Percentiles rank a stretch among this genome's conserved stretches.
Conservation (phyloP, 2,113 vertebrate genomes). For the Platichthys stellatus region DNA sequence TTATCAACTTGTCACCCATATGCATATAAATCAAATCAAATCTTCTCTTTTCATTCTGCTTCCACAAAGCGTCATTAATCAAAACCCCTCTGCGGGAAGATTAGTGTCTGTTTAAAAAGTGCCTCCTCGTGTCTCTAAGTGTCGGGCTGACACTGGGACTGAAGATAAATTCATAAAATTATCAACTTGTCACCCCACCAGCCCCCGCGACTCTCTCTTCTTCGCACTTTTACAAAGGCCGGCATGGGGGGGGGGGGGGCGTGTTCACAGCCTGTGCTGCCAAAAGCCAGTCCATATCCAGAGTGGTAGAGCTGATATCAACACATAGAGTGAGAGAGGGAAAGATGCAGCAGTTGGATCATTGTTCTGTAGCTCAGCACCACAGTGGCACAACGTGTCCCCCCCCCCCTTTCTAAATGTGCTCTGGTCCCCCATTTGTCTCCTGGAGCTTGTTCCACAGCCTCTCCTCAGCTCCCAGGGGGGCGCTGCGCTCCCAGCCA, state of each 20-base stretch:
- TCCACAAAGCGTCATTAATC: not conserved
- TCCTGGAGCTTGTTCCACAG: not conserved
- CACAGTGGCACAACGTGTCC: not conserved
- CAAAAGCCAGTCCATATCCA: constrained; percentile 39
- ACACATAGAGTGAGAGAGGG: not conserved
- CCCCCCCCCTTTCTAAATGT: not conserved
- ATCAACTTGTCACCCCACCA: constrained; percentile 1
- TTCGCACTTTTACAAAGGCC: not conserved
- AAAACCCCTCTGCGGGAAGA: not conserved
- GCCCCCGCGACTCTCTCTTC: no score
- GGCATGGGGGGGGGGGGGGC: not conserved
- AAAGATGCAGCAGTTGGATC: not conserved
- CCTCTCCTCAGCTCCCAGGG: constrained; percentile 37
- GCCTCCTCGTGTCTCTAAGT: not conserved
- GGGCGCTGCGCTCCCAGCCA: constrained; percentile 56
- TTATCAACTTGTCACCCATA: constrained; percentile 7
- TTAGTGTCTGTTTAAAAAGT: constrained; percentile 21
- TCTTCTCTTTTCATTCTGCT: not conserved
- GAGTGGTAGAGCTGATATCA: constrained; percentile 18
- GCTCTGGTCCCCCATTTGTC: not conserved
- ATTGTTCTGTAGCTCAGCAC: not conserved
- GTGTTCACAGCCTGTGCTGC: constrained; percentile 24
- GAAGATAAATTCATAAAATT: constrained; percentile 6
- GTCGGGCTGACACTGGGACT: not conserved
- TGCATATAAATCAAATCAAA: no score